phyloP scores from a whole-genome alignment of 1,140 invertebrate species.

The Drosophila rhopaloa region DNA sequence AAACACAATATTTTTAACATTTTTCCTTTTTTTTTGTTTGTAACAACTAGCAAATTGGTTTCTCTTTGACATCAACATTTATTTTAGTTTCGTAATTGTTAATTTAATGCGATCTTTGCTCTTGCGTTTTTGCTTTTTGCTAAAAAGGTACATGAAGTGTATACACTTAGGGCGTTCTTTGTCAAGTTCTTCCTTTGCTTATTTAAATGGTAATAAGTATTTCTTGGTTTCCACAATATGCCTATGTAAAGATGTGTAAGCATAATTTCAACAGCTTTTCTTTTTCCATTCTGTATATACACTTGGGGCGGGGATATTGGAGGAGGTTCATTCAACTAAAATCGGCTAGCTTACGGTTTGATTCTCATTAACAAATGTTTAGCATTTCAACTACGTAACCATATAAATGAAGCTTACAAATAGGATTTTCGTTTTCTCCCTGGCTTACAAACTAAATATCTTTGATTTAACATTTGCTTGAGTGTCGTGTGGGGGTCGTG shows the following conservation, averaged over 20 bases:
- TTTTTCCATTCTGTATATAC: constrained; percentile 27
- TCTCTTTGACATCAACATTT: constrained; percentile 43
- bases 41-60: constrained; percentile 53
- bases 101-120: constrained; percentile 46
- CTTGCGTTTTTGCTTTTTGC: constrained; percentile 44
- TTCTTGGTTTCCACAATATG: constrained; percentile 32
- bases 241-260: constrained; percentile 24
- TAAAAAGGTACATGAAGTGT: constrained; percentile 83
- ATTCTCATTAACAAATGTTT: constrained; percentile 38
- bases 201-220: constrained; percentile 32
- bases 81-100: constrained; percentile 25
- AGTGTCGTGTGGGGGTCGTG: constrained; percentile 39
- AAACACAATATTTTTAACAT: constrained; percentile 23
- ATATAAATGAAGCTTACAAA: constrained; percentile 25
- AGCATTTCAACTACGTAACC: constrained; percentile 45
- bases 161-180: constrained; percentile 59
- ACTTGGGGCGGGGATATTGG: constrained; percentile 6
- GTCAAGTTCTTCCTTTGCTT: constrained; percentile 40
- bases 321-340: constrained; percentile 48
- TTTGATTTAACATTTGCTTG: constrained; percentile 80
- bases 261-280: constrained; percentile 14
- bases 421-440: constrained; percentile 20
- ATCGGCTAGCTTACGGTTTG: constrained; percentile 23
- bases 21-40: constrained; percentile 3
- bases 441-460: constrained; percentile 64